Evolutionary conservation across 2,797 vertebrate genomes (phyloP), one percentile per base, ranked within the genome.

Genomic region (Coranthus polyacanthus): DNA sequence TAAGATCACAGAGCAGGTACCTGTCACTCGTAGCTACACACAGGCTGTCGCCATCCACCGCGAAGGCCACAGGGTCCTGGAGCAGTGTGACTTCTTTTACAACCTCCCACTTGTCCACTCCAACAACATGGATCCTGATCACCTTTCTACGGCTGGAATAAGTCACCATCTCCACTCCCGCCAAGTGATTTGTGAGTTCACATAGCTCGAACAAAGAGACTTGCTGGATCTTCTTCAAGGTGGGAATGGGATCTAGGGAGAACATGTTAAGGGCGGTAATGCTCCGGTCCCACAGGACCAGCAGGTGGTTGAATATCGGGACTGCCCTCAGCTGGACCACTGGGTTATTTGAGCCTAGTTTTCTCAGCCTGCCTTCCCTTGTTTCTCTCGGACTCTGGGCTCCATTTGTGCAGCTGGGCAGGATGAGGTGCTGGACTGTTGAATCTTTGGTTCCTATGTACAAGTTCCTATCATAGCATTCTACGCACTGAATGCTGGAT

Each of bases 251-350:
- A 43, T 94, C 90, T 26, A 91, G 72, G 70, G 88, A 93, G 85
- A 92, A 92, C 91, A 92, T 93, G 90, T 93, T 90, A 39, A 93
- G 70, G 38, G 76, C 88, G 1, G 46, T 67, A 38, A 94, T 2
- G 41, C 88, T 84, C 6, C 82, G 68, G 26, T 93, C 89, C 79
- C 90, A 92, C 46, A 93, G 84, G 38, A 91, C 85, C 20, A 94
- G 75, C 58, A 94, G 88, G 65, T 92, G 90, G 87, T 92, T 92
- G 64, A 90, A 88, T 62, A 92, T 44, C n/a, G 91, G 88, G 17
- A 92, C 44, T 0, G 72, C 71, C 60, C 83, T 89, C 70, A 93
- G 82, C 32, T 91, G 87, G 47, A 24, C 12, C 16, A 93, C 70
- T 2, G 82, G 78, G 44, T 65, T 68, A 60, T 75, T 84, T 12